phyloP scores from a whole-genome alignment of 2,113 vertebrate genomes.

The Grantiella picta region DNA sequence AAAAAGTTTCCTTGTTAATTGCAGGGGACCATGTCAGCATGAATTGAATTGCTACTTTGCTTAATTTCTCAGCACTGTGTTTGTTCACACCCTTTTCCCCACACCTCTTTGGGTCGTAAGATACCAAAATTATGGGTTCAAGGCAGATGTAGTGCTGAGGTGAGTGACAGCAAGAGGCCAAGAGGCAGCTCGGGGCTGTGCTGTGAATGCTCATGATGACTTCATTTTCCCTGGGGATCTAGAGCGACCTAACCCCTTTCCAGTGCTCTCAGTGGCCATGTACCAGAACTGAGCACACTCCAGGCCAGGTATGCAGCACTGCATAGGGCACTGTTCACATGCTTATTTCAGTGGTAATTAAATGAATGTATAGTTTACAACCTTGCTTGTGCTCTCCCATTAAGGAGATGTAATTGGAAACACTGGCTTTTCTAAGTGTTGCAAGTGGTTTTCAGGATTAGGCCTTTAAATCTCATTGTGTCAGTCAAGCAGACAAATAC shows the following conservation, averaged over 20 bases:
- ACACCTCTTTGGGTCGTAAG: neutral
- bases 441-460: neutral
- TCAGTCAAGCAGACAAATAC: neutral
- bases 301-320: neutral
- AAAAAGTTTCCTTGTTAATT: neutral
- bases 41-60: neutral
- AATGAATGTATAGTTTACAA: neutral
- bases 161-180: rapidly evolving
- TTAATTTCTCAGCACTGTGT: neutral
- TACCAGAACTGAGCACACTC: neutral
- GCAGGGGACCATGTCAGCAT: neutral
- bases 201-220: neutral
- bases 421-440: neutral
- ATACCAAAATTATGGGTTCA: neutral
- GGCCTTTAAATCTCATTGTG: neutral
- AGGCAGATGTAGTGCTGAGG: neutral
- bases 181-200: neutral
- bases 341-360: neutral
- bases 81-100: neutral
- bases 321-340: rapidly evolving
- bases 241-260: neutral
- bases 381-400: rapidly evolving
- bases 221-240: neutral
- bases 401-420: neutral
- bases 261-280: neutral